Base-by-base conservation (phyloP, 2,797 vertebrate genomes). In the Thaleichthys pacificus region DNA sequence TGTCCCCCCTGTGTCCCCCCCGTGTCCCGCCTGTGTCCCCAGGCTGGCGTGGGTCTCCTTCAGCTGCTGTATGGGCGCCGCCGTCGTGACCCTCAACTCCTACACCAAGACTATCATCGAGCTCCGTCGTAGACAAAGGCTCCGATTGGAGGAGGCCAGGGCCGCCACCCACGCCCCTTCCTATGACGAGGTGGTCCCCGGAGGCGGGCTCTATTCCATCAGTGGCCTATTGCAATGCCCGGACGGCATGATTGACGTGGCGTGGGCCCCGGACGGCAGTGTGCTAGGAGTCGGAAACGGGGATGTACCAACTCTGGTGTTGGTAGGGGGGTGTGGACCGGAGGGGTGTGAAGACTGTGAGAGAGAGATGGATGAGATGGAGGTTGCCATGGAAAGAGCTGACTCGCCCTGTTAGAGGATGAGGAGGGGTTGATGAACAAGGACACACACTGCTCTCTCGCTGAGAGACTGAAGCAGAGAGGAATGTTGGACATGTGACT, bases 21-120 rank as follows among this genome's bases (percentile, higher is more conserved):
- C 21, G 3, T 56, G 22, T 28, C 28, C 28, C 28, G 28, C 28
- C 28, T 28, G 28, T 28, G 35, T 61, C 58, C 24, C 62, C 67
- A 95, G 95, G 35, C 80, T 95, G 51, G 95, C 95, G 72, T 96
- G 95, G 95, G 88, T 95, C 68, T 96, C 95, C 69, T 95, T 96
- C 79, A 94, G 93, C 14, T 94, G 94, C 80, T 96, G 95, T 70
- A 95, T 96, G 95, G 93, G 92, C 0, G 93, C 95, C 11, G 93
- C 95, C 0, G 94, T 95, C 54, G 88, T 95, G 72, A 95, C 94
- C 0, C 93, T 95, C 75, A 96, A 96, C 87, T 94, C 93, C 66
- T 96, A 96, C 89, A 95, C 94, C 12, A 96, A 96, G 84, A 96
- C 95, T 30, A 87, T 93, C 79, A 92, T 95, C 3, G 94, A 95